Conservation (phyloP, 2,888 invertebrate genomes). For the Pterostichus niger region DNA sequence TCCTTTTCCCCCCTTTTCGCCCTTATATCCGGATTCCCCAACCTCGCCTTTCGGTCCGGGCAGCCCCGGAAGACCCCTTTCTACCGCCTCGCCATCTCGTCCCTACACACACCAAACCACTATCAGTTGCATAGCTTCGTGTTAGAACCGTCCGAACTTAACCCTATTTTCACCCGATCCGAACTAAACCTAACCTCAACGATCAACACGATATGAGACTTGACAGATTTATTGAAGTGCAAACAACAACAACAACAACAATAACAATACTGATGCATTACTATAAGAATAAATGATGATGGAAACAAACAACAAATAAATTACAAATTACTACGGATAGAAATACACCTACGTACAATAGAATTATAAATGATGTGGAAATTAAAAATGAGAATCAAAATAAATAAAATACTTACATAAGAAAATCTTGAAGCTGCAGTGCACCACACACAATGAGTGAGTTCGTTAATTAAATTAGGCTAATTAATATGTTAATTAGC, state of each 20-base stretch:
- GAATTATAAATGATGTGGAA: slow-evolving; percentile 38
- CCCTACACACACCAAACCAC: slow-evolving; percentile 78
- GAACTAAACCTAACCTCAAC: slow-evolving; percentile 1
- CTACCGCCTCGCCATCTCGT: slow-evolving; percentile 80
- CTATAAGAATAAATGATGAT: slow-evolving; percentile 11
- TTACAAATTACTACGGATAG: slow-evolving; percentile 32
- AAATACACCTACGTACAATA: slow-evolving; percentile 17
- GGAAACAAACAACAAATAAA: slow-evolving; percentile 33
- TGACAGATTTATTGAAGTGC: slow-evolving; percentile 15
- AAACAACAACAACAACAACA: slow-evolving; percentile 1
- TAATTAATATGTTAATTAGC: slow-evolving; percentile 66
- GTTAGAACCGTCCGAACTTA: background rate
- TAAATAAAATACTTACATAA: slow-evolving; percentile 63
- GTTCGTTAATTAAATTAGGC: slow-evolving; percentile 62
- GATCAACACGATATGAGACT: too few relatives aligned
- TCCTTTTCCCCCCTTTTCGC: slow-evolving; percentile 78
- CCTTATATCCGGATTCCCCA: slow-evolving; percentile 79
- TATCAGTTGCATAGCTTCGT: slow-evolving; percentile 71
- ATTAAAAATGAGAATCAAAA: slow-evolving; percentile 57
- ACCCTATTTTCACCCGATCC: slow-evolving; percentile 5
- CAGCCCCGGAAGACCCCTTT: slow-evolving; percentile 84
- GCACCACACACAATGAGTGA: slow-evolving; percentile 64
- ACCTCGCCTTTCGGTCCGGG: slow-evolving; percentile 81
- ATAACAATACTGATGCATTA: slow-evolving; percentile 22
- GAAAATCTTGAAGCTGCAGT: slow-evolving; percentile 64